These are phyloP conservation scores for Tetragonula carbonaria DNA, from an alignment of 2,888 invertebrate species.

Conservation along the genomic window DNA sequence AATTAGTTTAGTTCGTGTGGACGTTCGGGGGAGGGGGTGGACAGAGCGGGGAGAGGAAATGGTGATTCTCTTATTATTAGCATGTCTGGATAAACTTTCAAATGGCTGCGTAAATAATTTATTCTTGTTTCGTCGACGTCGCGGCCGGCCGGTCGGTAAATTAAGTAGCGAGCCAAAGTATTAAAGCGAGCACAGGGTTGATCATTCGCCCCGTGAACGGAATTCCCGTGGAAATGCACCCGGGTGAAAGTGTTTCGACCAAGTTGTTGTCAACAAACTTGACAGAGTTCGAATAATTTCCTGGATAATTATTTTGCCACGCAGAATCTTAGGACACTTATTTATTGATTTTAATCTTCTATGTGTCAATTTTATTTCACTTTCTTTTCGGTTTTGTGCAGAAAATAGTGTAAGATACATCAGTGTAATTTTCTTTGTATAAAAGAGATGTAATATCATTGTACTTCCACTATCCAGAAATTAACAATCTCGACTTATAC, in stretches of 20 bases:
- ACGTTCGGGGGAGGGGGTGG: neutral
- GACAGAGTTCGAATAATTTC: neutral
- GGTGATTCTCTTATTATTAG: neutral
- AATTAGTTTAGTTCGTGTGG: conserved; percentile 43
- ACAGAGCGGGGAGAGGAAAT: neutral
- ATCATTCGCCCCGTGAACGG: neutral
- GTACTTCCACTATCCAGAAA: too few relatives aligned
- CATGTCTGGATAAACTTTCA: conserved; percentile 8
- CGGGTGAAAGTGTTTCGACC: neutral
- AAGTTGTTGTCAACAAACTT: neutral
- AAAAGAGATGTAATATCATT: too few relatives aligned
- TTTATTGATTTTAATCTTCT: too few relatives aligned
- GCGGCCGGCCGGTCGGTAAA: too few relatives aligned
- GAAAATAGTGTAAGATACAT: too few relatives aligned
- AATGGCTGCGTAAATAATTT: neutral
- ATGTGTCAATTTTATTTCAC: too few relatives aligned
- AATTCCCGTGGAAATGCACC: neutral
- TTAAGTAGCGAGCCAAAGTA: neutral
- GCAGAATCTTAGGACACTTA: too few relatives aligned
- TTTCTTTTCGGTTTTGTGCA: too few relatives aligned
- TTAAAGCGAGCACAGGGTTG: neutral
- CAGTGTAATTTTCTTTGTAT: too few relatives aligned
- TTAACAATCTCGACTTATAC: too few relatives aligned
- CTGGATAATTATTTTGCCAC: neutral
- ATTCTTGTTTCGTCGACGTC: neutral